Evolutionary conservation across 2,888 invertebrate genomes (phyloP).

Genomic region (Phania funesta): DNA sequence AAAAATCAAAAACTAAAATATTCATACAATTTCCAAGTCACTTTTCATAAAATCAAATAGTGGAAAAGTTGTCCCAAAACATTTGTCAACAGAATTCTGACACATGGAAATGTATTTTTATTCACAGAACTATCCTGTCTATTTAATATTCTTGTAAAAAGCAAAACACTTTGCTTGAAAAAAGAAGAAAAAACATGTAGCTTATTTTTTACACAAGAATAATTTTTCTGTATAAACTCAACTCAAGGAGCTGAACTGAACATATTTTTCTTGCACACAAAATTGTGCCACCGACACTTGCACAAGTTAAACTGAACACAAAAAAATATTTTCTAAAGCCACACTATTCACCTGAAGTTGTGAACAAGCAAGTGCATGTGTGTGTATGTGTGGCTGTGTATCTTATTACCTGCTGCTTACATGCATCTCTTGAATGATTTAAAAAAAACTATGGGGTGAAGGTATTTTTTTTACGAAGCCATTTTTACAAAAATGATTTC

Average conservation of each 20-base stretch:
- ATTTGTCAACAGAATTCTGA: neutral
- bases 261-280: neutral
- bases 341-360: conserved; percentile 1
- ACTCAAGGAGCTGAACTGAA: neutral
- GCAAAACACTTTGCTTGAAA: neutral
- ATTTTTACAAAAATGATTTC: neutral
- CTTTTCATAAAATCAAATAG: neutral
- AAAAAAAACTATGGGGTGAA: too few species aligned
- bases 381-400: neutral
- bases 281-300: conserved; percentile 15
- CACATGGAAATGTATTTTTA: neutral
- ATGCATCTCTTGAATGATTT: too few species aligned
- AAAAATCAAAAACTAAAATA: neutral
- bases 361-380: neutral
- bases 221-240: neutral
- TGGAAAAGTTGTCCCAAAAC: neutral
- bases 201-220: conserved; percentile 11
- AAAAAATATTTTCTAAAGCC: neutral
- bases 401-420: too few species aligned
- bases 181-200: neutral
- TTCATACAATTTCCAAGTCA: neutral
- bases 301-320: conserved; percentile 3
- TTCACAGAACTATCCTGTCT: neutral
- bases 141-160: neutral
- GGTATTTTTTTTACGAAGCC: too few species aligned